phyloP scores from a whole-genome alignment of 2,797 vertebrate genomes.

The Danio tinwini region DNA sequence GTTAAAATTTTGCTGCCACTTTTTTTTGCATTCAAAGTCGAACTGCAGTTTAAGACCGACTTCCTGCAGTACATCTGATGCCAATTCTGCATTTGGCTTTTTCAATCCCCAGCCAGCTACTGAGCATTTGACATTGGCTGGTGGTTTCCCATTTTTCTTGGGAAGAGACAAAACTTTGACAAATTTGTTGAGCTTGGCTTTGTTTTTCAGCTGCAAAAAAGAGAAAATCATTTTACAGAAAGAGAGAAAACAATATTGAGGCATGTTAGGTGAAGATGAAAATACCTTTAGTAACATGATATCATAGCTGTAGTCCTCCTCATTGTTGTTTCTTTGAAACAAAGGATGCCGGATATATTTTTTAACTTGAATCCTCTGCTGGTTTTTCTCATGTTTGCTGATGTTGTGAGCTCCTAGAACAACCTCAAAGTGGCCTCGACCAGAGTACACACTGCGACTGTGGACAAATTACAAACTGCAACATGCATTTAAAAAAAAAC shows the following conservation, averaged over 20 bases:
- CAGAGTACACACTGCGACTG: not conserved
- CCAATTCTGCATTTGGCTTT: rapidly evolving
- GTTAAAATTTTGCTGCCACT: constrained; percentile 41
- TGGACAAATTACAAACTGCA: not conserved
- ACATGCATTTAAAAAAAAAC: not conserved
- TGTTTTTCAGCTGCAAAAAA: constrained; percentile 64
- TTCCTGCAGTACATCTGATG: constrained; percentile 67
- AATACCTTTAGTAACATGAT: constrained; percentile 77
- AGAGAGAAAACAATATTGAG: not conserved
- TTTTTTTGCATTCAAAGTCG: constrained; percentile 7
- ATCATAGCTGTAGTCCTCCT: not conserved
- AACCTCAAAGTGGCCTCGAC: constrained; percentile 39
- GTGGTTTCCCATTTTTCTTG: constrained; percentile 41
- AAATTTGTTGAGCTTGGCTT: constrained; percentile 62
- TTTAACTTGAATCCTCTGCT: constrained; percentile 65
- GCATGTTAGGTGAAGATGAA: not conserved
- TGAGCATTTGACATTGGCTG: constrained; percentile 52
- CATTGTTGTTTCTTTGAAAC: not conserved
- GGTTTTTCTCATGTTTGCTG: constrained; percentile 61
- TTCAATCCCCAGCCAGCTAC: constrained; percentile 74
- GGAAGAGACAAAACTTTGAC: constrained; percentile 64
- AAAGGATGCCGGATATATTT: constrained; percentile 53
- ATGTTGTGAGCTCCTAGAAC: constrained; percentile 75
- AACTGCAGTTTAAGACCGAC: constrained; percentile 52
- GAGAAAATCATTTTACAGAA: not conserved